Evolutionary conservation across 2,888 invertebrate species (phyloP).

Genomic region (Caenorhabditis sinica): DNA sequence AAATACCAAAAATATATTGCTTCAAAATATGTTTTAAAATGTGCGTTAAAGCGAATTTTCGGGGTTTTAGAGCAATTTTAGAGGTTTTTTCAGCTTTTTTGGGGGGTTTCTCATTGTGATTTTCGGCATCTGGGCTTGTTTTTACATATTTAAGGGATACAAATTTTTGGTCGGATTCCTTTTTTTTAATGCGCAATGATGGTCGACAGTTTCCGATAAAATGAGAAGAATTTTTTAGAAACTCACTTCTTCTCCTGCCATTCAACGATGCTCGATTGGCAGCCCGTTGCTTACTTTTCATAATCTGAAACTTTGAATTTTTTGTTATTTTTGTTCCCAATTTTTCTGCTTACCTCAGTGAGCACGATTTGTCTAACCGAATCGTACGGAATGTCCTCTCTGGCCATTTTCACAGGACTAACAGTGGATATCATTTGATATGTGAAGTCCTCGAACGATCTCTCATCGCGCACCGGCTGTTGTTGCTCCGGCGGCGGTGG

Average conservation of each 20-base stretch:
- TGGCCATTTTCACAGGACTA: slow-evolving; percentile 54
- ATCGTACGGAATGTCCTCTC: slow-evolving; percentile 63
- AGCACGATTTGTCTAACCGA: slow-evolving; percentile 62
- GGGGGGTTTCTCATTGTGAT: no score
- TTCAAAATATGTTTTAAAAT: no score
- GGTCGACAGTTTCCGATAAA: no score
- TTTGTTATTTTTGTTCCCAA: not conserved
- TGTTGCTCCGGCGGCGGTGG: slow-evolving; percentile 9
- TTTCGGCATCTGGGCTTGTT: no score
- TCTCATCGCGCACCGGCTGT: not conserved
- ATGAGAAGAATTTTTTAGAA: no score
- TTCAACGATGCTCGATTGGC: not conserved
- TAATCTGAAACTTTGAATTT: slow-evolving; percentile 22
- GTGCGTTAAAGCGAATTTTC: not conserved
- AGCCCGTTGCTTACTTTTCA: slow-evolving; percentile 16
- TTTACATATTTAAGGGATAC: not conserved
- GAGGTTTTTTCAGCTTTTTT: no score
- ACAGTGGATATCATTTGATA: slow-evolving; percentile 59
- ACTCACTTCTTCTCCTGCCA: slow-evolving; percentile 38
- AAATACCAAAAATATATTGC: no score
- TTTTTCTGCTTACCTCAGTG: slow-evolving; percentile 37
- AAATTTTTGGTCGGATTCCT: not conserved
- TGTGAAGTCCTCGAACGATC: slow-evolving; percentile 56
- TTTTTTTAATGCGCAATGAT: no score
- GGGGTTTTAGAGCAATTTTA: no score